Base-by-base conservation (phyloP, 2,113 vertebrate species). In the Actenoides lindsayi region DNA sequence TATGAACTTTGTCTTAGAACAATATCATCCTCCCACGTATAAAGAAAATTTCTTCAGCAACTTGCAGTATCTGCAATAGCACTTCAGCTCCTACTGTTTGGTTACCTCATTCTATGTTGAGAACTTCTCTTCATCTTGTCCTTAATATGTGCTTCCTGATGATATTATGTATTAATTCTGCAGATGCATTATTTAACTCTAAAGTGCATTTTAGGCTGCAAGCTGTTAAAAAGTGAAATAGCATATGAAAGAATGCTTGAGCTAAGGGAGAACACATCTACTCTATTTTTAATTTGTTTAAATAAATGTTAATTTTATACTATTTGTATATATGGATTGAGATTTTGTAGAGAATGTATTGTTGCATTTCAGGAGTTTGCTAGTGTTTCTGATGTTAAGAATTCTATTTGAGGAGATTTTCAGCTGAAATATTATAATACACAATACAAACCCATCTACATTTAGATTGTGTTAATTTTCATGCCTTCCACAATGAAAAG, bases 111-210 rank as follows among this genome's bases (percentile, higher is more conserved):
- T 87, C 60, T n/a, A 20, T n/a, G 33, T 37, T 70, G 57, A 79
- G 87, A 89, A 76, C 1, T 0, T 84, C 12, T 65, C 25, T 78
- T 91, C 68, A 57, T 63, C 35, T 94, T 87, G 51, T 68, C 60
- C 73, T 89, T 94, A 85, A 46, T 42, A 17, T 69, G 21, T 79
- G 20, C 57, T 84, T 94, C 41, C 59, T 92, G 50, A 19, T 89
- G 73, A 44, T 91, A 81, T 75, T 89, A 87, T 41, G 71, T 92
- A 90, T 93, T 95, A 87, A 89, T 77, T 89, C 44, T 96, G 57
- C 48, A 79, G 79, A 93, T 89, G 44, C 31, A 74, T 95, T 95
- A 86, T 94, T 94, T 77, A 95, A 90, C 51, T 54, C 51, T 53
- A 60, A 90, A 57, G 70, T 93, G 8, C 39, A 54, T 84, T 94